These are phyloP conservation scores for Anagrus nilaparvatae DNA, from an alignment of 1,140 invertebrate genomes.

Conservation along the genomic window DNA sequence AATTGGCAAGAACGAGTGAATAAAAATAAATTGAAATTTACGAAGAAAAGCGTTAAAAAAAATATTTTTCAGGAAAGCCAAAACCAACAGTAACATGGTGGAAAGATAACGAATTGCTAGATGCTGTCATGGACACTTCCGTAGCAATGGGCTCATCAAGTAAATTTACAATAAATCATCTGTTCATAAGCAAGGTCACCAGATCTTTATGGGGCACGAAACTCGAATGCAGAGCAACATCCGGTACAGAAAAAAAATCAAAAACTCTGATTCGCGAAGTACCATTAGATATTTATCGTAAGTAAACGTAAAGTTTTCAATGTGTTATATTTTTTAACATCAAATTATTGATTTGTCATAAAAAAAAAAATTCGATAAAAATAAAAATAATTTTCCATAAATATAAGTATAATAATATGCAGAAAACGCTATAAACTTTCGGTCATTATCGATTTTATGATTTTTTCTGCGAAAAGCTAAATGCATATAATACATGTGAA, in stretches of 20 bases:
- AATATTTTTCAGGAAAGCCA: constrained; percentile 49
- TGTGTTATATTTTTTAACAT: background rate
- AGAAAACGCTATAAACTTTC: too few species aligned
- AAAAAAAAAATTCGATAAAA: background rate
- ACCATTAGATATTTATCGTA: constrained; percentile 55
- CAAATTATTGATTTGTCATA: background rate
- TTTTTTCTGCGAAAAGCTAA: too few species aligned
- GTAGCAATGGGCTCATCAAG: constrained; percentile 40
- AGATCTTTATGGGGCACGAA: constrained; percentile 50
- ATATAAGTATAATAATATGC: background rate
- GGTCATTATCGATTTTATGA: too few species aligned
- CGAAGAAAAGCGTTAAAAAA: background rate
- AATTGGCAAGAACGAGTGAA: background rate
- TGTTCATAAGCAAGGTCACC: constrained; percentile 51
- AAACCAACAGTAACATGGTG: constrained; percentile 70
- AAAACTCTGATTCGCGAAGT: constrained; percentile 48
- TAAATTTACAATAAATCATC: constrained; percentile 54
- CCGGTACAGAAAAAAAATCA: constrained; percentile 41
- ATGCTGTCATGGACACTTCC: constrained; percentile 52
- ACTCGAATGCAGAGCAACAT: constrained; percentile 60
- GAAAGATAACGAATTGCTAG: constrained; percentile 58
- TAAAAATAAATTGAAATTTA: background rate
- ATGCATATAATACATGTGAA: too few species aligned
- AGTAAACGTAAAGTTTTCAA: constrained; percentile 32
- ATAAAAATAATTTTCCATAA: background rate